Percentiles rank a stretch among this genome's conserved stretches.
These are phyloP conservation scores for Pterocles gutturalis DNA, from an alignment of 2,113 vertebrate species.

Conservation along the genomic window DNA sequence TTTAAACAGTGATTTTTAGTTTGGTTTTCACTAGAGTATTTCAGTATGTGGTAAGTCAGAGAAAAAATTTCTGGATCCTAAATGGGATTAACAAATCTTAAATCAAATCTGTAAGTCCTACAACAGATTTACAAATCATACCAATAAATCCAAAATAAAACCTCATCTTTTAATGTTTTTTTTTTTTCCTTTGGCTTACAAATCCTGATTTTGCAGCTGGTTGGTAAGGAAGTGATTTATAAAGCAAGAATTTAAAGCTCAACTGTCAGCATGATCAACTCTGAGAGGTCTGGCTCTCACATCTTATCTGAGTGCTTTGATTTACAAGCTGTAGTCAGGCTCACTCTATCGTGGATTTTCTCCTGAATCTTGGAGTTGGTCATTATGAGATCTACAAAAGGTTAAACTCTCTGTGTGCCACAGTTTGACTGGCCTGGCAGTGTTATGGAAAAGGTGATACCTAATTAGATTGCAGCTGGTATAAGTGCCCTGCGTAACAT, in stretches of 20 bases:
- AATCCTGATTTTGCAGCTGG: slow-evolving; percentile 68
- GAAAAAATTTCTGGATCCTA: slow-evolving; percentile 70
- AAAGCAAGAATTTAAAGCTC: slow-evolving; percentile 61
- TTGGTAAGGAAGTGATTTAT: slow-evolving; percentile 73
- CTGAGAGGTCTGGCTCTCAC: slow-evolving; percentile 53
- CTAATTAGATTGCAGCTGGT: slow-evolving; percentile 69
- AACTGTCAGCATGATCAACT: slow-evolving; percentile 46
- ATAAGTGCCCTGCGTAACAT: slow-evolving; percentile 37
- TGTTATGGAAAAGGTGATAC: slow-evolving; percentile 49
- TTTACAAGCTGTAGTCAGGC: slow-evolving; percentile 66
- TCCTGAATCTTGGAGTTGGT: slow-evolving; percentile 45
- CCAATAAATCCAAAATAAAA: slow-evolving; percentile 70
- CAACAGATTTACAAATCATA: slow-evolving; percentile 71
- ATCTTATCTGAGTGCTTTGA: slow-evolving; percentile 48
- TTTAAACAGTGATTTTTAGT: slow-evolving; percentile 53
- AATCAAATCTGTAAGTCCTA: slow-evolving; percentile 67
- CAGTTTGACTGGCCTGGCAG: slow-evolving; percentile 27
- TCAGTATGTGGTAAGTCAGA: slow-evolving; percentile 57
- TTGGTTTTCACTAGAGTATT: slow-evolving; percentile 40
- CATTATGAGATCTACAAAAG: slow-evolving; percentile 53
- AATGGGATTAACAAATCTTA: slow-evolving; percentile 70
- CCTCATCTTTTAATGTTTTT: neutral
- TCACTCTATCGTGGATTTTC: slow-evolving; percentile 30
- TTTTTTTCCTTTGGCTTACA: slow-evolving; percentile 49
- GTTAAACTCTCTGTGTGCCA: slow-evolving; percentile 5